A percentile compares a stretch with the other conserved stretches of the same genome.
Conservation (phyloP, 2,113 vertebrate genomes). For the Nansenia antarctica region DNA sequence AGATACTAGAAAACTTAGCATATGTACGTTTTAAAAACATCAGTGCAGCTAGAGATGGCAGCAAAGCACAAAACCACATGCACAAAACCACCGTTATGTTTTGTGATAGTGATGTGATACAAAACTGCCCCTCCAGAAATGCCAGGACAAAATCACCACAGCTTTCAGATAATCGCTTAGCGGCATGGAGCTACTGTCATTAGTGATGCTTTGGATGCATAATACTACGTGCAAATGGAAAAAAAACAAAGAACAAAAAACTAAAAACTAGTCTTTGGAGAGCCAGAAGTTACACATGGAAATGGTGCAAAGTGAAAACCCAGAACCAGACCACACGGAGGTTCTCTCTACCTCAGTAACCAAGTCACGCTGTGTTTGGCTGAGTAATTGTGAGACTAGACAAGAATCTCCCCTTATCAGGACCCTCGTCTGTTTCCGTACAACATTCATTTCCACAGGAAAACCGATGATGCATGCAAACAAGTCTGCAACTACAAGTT, state of each 20-base stretch:
- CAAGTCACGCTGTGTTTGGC: conserved; percentile 40
- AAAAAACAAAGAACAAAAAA: neutral
- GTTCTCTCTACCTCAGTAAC: conserved; percentile 17
- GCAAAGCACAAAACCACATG: too few species aligned
- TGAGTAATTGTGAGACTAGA: conserved; percentile 71
- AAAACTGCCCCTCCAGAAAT: too few species aligned
- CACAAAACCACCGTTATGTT: too few species aligned
- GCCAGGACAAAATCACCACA: too few species aligned
- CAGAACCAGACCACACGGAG: conserved; percentile 2
- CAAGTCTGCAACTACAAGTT: too few species aligned
- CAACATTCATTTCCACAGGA: conserved; percentile 48
- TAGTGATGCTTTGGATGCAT: neutral
- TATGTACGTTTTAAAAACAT: too few species aligned
- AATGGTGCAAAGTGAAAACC: conserved; percentile 1
- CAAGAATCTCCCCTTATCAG: conserved; percentile 69
- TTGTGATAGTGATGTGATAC: too few species aligned
- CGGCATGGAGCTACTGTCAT: too few species aligned
- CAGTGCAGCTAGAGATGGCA: too few species aligned
- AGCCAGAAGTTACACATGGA: neutral
- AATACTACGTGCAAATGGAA: neutral
- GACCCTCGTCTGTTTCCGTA: conserved; percentile 36
- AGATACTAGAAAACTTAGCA: too few species aligned
- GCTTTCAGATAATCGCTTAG: too few species aligned
- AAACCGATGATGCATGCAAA: conserved; percentile 22
- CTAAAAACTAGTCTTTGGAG: neutral